Evolutionary conservation across 2,797 vertebrate genomes (phyloP), one percentile per base, ranked within the genome.

Genomic region (Sebastes diaconus): DNA sequence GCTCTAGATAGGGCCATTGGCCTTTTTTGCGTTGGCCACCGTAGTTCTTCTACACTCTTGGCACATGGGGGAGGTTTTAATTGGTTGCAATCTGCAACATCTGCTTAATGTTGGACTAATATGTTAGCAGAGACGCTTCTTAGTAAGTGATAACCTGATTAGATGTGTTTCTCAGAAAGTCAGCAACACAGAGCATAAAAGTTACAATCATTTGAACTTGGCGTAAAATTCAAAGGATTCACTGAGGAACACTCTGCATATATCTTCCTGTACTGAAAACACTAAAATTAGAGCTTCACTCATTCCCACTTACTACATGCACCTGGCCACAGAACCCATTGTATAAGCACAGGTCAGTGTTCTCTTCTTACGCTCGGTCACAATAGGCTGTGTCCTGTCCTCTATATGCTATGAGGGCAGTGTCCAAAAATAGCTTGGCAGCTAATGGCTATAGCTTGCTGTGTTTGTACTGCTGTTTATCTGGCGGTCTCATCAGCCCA

Each of bases 381-480:
- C 89, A 90, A 93, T 87, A 67, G 86, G 74, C 77, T 65, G 63
- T 78, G 88, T 93, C 89, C 86, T 89, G 90, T 89, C 83, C 78
- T 90, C 82, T 84, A 71, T 85, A 87, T 61, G 83, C 60, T 77
- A 52, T 88, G 83, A 94, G 80, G 83, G 81, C 83, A 90, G 66
- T 11, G 34, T 73, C 88, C 82, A 85, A 85, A 95, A 95, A 95
- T 93, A 94, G 84, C 70, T 34, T 39, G 24, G 69, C 77, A 52
- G 84, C 89, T 92, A 94, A 95, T 88, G 83, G 84, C 87, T 75
- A 25, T 20, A 79, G 83, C 86, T 86, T 22, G 78, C 77, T 64
- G 80, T 87, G 90, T 92, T 92, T 93, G 78, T 82, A 27, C 90
- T 91, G 82, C 79, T 75, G 87, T 93, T 93, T 95, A 95, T 95